Base-by-base conservation (phyloP, 2,888 invertebrate genomes). In the Phortica okadai region DNA sequence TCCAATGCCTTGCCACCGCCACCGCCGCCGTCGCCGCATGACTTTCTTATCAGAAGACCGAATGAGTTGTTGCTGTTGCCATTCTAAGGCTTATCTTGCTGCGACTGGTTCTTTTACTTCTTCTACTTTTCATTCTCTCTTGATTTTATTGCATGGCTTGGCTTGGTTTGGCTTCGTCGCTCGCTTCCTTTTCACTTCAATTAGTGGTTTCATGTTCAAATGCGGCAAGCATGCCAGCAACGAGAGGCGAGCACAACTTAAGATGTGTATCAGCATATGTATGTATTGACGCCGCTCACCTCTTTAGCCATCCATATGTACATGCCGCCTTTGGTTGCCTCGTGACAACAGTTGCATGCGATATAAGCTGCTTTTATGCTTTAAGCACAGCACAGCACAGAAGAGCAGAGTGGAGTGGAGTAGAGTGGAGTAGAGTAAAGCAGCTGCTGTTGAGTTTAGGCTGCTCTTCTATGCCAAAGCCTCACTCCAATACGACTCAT, bases 181-280 rank as follows among this genome's bases (percentile, higher is more conserved):
- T 59, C 1, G 25, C 62, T 62, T 16, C 62, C 50, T 45, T 45
- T 88, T 87, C 88, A 81, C 88, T 88, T 85, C 85, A 85, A 88
- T 85, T 85, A 85, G 88, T 86, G 85, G 88, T 84, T 83, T 86
- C 85, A 84, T 85, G 88, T 87, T 88, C 83, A 83, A 80, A 79
- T 85, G 56, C 5, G 81, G 82, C 82, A 82, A 81, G 56, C 82
- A 80, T 8, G 74, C 64, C 41, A 74, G 58, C 59, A 50, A 54
- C 64, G 6, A 16, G 56, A 56, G 10, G 10, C 56, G 7, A 56
- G 16, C n/a, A n/a, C 56, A 75, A 75, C 64, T 75, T 58, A 50
- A 86, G 85, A 85, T 88, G 83, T 87, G 84, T 86, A 85, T 87
- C 86, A 81, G 78, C 84, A 83, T 81, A 84, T 84, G 81, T 84